These are phyloP conservation scores for Eretmodus cyanostictus DNA, from an alignment of 2,113 vertebrate species.

Conservation along the genomic window DNA sequence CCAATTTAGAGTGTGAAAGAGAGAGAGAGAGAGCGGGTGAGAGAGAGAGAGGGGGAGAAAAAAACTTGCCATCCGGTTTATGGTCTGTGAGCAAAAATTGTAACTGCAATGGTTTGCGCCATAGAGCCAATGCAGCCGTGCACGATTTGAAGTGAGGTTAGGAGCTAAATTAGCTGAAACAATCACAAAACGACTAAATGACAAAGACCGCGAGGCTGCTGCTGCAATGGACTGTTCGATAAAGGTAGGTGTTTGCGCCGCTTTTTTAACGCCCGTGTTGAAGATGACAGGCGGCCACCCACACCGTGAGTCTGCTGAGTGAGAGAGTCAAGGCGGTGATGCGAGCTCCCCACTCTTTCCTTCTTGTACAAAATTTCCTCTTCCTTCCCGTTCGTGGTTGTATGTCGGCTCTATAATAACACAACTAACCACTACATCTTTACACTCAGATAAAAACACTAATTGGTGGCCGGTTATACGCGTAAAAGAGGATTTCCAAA, in stretches of 20 bases:
- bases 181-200: slow-evolving; percentile 58
- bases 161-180: slow-evolving; percentile 3
- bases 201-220: slow-evolving; percentile 48
- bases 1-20: slow-evolving; percentile 73
- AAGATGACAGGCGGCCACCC: slow-evolving; percentile 61
- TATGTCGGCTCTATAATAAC: slow-evolving; percentile 85
- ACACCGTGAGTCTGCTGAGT: slow-evolving; percentile 53
- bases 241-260: slow-evolving; percentile 70
- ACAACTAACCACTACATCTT: slow-evolving; percentile 78
- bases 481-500: slow-evolving; percentile 2
- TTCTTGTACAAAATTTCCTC: slow-evolving; percentile 87
- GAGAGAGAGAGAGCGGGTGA: slow-evolving; percentile 7
- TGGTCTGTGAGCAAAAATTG: slow-evolving; percentile 67
- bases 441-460: slow-evolving; percentile 66
- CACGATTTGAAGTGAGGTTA: slow-evolving; percentile 55
- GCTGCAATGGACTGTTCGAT: slow-evolving; percentile 81
- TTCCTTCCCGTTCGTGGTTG: slow-evolving; percentile 88
- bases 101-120: slow-evolving; percentile 72
- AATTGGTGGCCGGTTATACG: slow-evolving; percentile 49
- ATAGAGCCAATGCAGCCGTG: slow-evolving; percentile 64
- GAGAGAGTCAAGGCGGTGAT: slow-evolving; percentile 75
- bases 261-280: slow-evolving; percentile 16
- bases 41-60: not conserved
- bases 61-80: slow-evolving; percentile 72
- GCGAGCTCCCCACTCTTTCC: slow-evolving; percentile 84